These are phyloP conservation scores for Entomobrya proxima DNA, from an alignment of 2,888 invertebrate genomes.

Conservation along the genomic window DNA sequence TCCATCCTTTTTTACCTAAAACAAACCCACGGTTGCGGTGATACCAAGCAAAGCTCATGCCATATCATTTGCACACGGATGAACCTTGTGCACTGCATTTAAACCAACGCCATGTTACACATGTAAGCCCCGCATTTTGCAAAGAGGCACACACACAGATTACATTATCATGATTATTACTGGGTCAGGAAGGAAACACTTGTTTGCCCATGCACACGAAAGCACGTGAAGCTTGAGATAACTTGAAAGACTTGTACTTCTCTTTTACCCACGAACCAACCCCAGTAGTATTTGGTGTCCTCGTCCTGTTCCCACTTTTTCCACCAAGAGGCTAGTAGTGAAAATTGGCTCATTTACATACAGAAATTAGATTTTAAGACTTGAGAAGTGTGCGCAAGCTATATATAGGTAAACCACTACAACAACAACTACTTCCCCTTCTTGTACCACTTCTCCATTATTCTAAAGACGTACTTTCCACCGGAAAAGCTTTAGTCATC, in stretches of 20 bases:
- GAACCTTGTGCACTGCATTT: neutral
- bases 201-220: neutral
- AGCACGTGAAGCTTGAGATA: neutral
- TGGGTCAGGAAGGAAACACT: slow-evolving; percentile 15
- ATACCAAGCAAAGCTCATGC: neutral
- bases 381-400: slow-evolving; percentile 19
- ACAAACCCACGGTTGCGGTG: no score
- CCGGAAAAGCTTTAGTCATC: neutral
- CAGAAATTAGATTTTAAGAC: slow-evolving; percentile 63
- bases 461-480: neutral
- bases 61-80: neutral
- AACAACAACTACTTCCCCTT: neutral
- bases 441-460: neutral
- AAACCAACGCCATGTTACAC: neutral
- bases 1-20: no score
- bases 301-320: neutral
- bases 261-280: neutral
- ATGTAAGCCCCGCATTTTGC: neutral
- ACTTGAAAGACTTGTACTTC: neutral
- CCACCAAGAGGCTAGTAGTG: neutral
- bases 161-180: neutral
- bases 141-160: no score
- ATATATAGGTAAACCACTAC: neutral
- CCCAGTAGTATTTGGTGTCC: neutral
- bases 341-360: slow-evolving; percentile 62